Percentiles rank a stretch among this genome's conserved stretches.
Evolutionary conservation across 1,140 invertebrate genomes (phyloP).

Genomic region (Drosophila lacteicornis): DNA sequence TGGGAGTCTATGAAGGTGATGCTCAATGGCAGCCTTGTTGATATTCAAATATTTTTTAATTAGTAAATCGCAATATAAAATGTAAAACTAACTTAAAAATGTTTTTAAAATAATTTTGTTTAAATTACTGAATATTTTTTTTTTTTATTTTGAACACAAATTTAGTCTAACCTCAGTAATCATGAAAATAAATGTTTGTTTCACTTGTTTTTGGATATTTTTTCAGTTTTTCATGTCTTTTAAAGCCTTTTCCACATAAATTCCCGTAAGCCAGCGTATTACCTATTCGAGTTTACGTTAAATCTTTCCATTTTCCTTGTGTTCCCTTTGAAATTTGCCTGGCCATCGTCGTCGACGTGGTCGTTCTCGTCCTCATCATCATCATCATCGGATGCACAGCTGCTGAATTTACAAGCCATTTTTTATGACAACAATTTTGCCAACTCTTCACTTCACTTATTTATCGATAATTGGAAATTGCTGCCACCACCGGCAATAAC

Average conservation of each 20-base stretch:
- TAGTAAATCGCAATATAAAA: too few relatives aligned
- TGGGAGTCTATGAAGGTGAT: too few relatives aligned
- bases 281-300: slow-evolving; percentile 4
- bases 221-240: too few relatives aligned
- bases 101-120: too few relatives aligned
- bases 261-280: not conserved
- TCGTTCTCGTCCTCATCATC: slow-evolving; percentile 12
- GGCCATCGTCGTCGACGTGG: slow-evolving; percentile 12
- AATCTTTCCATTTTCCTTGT: slow-evolving; percentile 22
- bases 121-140: too few relatives aligned
- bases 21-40: too few relatives aligned
- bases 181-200: not conserved
- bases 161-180: not conserved
- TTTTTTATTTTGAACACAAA: too few relatives aligned
- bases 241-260: too few relatives aligned
- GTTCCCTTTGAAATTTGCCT: slow-evolving; percentile 48
- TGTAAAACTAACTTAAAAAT: too few relatives aligned
- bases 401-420: slow-evolving; percentile 65
- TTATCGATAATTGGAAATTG: slow-evolving; percentile 78
- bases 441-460: slow-evolving; percentile 73
- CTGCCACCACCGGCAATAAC: slow-evolving; percentile 21
- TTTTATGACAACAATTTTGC: slow-evolving; percentile 58
- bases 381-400: slow-evolving; percentile 34
- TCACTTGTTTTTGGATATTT: too few relatives aligned
- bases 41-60: not conserved